These are phyloP conservation scores for Trachymyrmex cornetzi DNA, from an alignment of 1,140 invertebrate species.

Conservation along the genomic window DNA sequence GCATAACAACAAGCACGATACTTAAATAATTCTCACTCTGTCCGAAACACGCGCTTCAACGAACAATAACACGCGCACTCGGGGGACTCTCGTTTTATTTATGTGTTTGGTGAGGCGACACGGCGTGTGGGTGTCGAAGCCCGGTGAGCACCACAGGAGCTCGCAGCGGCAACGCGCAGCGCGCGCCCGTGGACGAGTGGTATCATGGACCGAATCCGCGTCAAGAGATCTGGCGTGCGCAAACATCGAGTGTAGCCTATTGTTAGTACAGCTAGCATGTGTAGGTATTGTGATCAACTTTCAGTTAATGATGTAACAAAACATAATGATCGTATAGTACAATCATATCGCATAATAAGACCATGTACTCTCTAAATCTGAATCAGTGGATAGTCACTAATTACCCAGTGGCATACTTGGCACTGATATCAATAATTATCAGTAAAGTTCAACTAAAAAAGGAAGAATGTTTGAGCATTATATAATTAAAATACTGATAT, in stretches of 20 bases:
- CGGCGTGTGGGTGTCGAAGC: slow-evolving; percentile 86
- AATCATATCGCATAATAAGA: background rate
- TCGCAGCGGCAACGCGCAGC: slow-evolving; percentile 73
- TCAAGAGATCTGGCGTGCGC: background rate
- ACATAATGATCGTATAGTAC: background rate
- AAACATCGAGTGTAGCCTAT: background rate
- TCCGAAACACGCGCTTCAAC: slow-evolving; percentile 25
- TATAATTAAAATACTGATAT: no score
- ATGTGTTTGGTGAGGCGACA: slow-evolving; percentile 84
- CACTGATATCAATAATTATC: no score
- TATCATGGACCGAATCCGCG: slow-evolving; percentile 15
- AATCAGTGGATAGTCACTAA: no score
- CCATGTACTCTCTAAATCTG: no score
- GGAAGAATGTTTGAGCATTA: no score
- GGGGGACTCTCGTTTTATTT: slow-evolving; percentile 79
- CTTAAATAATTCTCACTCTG: slow-evolving; percentile 35
- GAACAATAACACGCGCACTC: slow-evolving; percentile 65
- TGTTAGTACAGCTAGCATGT: background rate
- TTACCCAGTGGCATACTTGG: no score
- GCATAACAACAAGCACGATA: slow-evolving; percentile 56
- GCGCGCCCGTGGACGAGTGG: slow-evolving; percentile 58
- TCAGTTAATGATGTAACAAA: slow-evolving; percentile 18
- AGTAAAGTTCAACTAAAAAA: no score
- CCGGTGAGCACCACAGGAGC: slow-evolving; percentile 84
- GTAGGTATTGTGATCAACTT: background rate